These are phyloP conservation scores for Thereva unica DNA, from an alignment of 2,888 invertebrate genomes.

Conservation along the genomic window DNA sequence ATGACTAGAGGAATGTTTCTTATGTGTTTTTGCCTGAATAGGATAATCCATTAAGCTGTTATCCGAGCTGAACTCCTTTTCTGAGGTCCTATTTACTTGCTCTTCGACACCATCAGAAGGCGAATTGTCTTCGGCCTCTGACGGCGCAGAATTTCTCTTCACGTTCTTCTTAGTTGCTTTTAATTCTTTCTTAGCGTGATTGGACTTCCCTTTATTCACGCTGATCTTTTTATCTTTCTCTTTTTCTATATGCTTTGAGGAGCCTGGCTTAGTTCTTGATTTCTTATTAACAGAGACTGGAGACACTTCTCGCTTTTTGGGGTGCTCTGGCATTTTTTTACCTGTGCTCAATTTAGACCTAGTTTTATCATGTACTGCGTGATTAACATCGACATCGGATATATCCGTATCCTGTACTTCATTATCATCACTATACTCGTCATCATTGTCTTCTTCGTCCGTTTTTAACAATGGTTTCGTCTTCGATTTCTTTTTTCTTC, in stretches of 20 bases:
- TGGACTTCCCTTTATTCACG: too few species aligned
- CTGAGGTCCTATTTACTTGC: slow-evolving; percentile 50
- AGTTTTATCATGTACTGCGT: slow-evolving; percentile 1
- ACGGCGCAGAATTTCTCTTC: slow-evolving; percentile 27
- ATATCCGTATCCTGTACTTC: slow-evolving; percentile 22
- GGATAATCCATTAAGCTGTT: slow-evolving; percentile 39
- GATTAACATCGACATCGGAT: slow-evolving; percentile 17
- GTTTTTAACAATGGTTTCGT: slow-evolving; percentile 37
- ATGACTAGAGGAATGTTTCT: slow-evolving; percentile 40
- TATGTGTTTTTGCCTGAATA: slow-evolving; percentile 46
- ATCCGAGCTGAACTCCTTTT: slow-evolving; percentile 54
- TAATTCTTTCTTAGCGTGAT: too few species aligned
- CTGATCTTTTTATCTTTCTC: slow-evolving; percentile 43
- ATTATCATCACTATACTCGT: slow-evolving; percentile 40
- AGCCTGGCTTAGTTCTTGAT: too few species aligned
- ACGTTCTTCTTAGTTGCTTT: too few species aligned
- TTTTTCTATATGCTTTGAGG: slow-evolving; percentile 44
- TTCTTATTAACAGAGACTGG: neutral
- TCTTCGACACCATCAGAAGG: slow-evolving; percentile 8
- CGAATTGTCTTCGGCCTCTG: slow-evolving; percentile 52
- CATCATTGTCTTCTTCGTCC: slow-evolving; percentile 42
- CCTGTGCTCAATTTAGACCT: slow-evolving; percentile 26
- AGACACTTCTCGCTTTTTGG: slow-evolving; percentile 31
- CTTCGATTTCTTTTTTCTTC: slow-evolving; percentile 50
- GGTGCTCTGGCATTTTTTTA: slow-evolving; percentile 35